Evolutionary conservation across 2,797 vertebrate species (phyloP), one percentile per base, ranked within the genome.

Genomic region (Geotrypetes seraphini): DNA sequence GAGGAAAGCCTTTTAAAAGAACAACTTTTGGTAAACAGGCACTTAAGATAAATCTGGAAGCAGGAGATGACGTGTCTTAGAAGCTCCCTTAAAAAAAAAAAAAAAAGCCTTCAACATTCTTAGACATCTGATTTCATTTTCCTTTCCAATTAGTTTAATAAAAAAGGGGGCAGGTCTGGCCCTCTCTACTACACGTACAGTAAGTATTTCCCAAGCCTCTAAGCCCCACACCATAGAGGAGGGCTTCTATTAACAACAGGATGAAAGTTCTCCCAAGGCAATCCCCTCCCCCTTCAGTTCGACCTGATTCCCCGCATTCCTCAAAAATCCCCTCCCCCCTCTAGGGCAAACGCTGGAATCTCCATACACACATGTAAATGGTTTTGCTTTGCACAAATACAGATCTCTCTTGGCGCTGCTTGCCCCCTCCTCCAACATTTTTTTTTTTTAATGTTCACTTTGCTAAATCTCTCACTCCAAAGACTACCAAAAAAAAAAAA

Each of bases 291-390:
- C 74, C 66, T 63, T 57, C 63, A 64, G 57, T 59, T 62, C 62
- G 80, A 81, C 80, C 73, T 77, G 83, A 80, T 80, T 84, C 78
- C 71, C 82, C 66, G 77, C 87, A 90, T 90, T 89, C 89, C 84
- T 81, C 69, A 65, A 58, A 64, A 71, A 73, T 73, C 69, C 78
- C 83, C 72, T 72, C 69, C 75, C 62, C 60, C 61, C 51, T 50
- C 59, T 59, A 52, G 70, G 50, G 58, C 53, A 60, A 58, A 62
- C 60, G 47, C 53, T 58, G 63, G 59, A 68, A 67, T 64, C 68
- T 59, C 59, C 54, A 25, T 23, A 59, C 58, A 41, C 36, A 41
- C 20, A 21, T 21, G 11, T 18, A 30, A 71, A 54, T 61, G 52
- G 42, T 55, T 65, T 69, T 66, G 63, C 63, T 60, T 59, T 69